Percentiles rank a stretch among this genome's conserved stretches.
phyloP scores from a whole-genome alignment of 2,797 vertebrate species.

The Gambelia wislizenii region DNA sequence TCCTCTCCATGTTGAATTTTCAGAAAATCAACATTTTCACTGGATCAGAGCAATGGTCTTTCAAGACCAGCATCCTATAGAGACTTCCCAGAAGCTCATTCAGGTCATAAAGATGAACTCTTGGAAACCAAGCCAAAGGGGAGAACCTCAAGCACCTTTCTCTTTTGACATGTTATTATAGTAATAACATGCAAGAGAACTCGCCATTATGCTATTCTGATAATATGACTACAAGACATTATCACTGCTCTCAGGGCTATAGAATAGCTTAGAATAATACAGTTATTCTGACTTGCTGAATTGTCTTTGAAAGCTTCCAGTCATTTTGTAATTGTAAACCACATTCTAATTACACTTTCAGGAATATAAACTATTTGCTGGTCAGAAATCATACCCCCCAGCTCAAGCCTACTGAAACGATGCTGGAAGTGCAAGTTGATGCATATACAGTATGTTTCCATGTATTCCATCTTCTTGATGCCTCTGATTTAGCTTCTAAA shows the following conservation, averaged over 20 bases:
- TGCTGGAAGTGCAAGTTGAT: constrained; percentile 55
- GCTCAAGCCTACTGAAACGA: constrained; percentile 5
- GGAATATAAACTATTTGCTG: constrained; percentile 65
- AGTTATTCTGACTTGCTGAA: constrained; percentile 50
- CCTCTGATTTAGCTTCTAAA: constrained; percentile 4
- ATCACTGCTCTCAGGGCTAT: constrained; percentile 51
- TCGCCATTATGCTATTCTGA: too few relatives aligned
- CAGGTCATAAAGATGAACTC: background rate
- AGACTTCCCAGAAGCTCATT: background rate
- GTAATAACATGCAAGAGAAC: background rate
- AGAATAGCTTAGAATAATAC: constrained; percentile 20
- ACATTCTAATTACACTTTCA: constrained; percentile 59
- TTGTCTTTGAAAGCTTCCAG: constrained; percentile 62
- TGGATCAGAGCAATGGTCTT: background rate
- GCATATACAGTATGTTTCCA: constrained; percentile 4
- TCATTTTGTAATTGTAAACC: constrained; percentile 41
- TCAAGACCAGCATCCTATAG: background rate
- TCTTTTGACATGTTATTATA: background rate
- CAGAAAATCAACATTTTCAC: background rate
- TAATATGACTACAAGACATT: constrained; percentile 33
- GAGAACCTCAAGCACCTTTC: background rate
- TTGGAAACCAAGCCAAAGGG: background rate
- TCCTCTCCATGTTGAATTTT: background rate
- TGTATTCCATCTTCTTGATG: background rate
- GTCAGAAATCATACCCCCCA: constrained; percentile 41